A percentile compares a stretch with the other conserved stretches of the same genome.
Conservation (phyloP, 2,888 invertebrate genomes). For the Polylopha cassiicola region DNA sequence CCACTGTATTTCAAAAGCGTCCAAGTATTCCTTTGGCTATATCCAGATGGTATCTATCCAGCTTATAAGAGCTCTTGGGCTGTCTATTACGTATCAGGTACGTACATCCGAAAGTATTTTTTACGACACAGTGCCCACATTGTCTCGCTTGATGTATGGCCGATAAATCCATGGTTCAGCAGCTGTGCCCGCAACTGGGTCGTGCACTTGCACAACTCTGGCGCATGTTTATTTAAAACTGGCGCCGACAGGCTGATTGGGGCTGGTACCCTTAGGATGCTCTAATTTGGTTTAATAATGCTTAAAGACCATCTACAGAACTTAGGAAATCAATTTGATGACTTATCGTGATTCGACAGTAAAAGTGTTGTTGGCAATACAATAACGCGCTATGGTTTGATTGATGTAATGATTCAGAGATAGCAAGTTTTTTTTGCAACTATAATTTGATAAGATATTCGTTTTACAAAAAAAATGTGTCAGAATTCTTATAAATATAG, state of each 20-base stretch:
- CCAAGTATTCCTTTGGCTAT: conserved; percentile 6
- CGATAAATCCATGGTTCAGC: conserved; percentile 14
- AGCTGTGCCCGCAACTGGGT: conserved; percentile 21
- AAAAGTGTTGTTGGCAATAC: not conserved
- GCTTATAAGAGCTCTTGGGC: too few species aligned
- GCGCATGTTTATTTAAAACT: conserved; percentile 11
- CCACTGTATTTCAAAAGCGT: conserved; percentile 9
- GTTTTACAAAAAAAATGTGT: too few species aligned
- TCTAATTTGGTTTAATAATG: conserved; percentile 13
- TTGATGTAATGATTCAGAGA: too few species aligned
- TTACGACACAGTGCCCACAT: conserved; percentile 15
- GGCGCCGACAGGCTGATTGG: conserved; percentile 3
- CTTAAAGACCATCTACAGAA: too few species aligned
- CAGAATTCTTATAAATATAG: too few species aligned
- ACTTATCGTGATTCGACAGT: too few species aligned
- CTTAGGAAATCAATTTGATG: too few species aligned
- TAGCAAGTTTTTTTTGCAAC: too few species aligned
- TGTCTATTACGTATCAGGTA: not conserved
- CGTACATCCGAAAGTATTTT: too few species aligned
- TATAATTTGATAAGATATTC: too few species aligned
- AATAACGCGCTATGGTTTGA: too few species aligned
- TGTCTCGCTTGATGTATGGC: conserved; percentile 17
- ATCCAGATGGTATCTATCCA: too few species aligned
- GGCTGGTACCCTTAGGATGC: conserved; percentile 16
- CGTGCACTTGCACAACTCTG: conserved; percentile 28